Percentiles rank a stretch among this genome's conserved stretches.
These are phyloP conservation scores for Synergus gifuensis DNA, from an alignment of 2,888 invertebrate genomes.

Conservation along the genomic window DNA sequence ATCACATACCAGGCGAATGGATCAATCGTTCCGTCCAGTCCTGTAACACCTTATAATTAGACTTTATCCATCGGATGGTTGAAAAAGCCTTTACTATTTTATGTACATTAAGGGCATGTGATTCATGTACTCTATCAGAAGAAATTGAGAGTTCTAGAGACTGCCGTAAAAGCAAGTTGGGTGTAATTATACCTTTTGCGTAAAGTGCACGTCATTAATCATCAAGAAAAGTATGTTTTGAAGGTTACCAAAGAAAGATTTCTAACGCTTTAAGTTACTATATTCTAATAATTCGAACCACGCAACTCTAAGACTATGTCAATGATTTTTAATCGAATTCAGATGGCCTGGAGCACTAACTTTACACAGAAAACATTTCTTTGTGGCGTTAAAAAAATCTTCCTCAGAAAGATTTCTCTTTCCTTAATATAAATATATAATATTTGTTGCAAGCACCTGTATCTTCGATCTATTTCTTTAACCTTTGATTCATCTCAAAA, in stretches of 20 bases:
- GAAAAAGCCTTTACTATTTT: too few species aligned
- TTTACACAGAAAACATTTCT: neutral
- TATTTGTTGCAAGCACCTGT: too few species aligned
- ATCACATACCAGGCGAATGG: neutral
- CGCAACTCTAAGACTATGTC: neutral
- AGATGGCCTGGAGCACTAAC: neutral
- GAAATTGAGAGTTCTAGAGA: neutral
- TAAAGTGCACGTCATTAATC: neutral
- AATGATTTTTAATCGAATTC: neutral
- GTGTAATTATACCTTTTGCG: neutral
- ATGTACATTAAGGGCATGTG: too few species aligned
- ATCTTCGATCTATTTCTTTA: too few species aligned
- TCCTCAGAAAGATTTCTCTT: too few species aligned
- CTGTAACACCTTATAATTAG: neutral
- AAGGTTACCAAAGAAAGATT: neutral
- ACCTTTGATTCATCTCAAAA: too few species aligned
- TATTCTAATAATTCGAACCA: neutral
- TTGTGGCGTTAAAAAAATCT: too few species aligned
- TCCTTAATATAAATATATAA: too few species aligned
- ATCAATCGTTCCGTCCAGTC: neutral
- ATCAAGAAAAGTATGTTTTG: neutral
- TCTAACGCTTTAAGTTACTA: neutral
- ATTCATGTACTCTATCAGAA: neutral
- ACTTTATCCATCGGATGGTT: neutral
- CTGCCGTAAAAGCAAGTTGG: neutral